Evolutionary conservation across 35 echinoderm and acorn worm species (phyloP).

Genomic region (Chiridota heheva): DNA sequence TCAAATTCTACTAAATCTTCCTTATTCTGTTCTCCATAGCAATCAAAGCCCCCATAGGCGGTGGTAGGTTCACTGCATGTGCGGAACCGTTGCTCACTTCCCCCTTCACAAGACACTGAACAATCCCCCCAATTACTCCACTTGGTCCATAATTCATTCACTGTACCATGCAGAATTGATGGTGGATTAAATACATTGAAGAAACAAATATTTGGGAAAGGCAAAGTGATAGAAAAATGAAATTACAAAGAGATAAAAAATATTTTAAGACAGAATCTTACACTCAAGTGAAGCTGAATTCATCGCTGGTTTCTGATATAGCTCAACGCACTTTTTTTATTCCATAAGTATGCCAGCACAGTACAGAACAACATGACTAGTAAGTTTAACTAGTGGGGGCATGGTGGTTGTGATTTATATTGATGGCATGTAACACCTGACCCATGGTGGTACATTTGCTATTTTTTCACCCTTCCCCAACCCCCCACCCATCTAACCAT

Average conservation of each 20-base stretch:
- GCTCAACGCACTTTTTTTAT: too few species aligned
- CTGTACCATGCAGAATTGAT: conserved; percentile 21
- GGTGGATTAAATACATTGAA: neutral
- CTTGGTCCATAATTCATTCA: conserved; percentile 71
- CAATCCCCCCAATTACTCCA: conserved; percentile 80
- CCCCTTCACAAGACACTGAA: conserved; percentile 54
- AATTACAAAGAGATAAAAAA: neutral
- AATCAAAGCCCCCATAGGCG: conserved; percentile 68
- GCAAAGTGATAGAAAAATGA: neutral
- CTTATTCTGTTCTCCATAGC: conserved; percentile 29
- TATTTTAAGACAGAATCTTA: too few species aligned
- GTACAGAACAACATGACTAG: too few species aligned
- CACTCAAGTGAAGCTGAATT: too few species aligned
- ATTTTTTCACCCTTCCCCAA: too few species aligned
- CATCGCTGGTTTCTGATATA: too few species aligned
- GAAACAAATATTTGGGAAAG: neutral
- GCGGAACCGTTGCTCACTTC: conserved; percentile 55
- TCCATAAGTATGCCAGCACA: too few species aligned
- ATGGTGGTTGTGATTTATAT: too few species aligned
- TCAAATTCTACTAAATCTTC: conserved; percentile 27
- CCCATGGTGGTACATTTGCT: too few species aligned
- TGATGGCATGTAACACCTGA: too few species aligned
- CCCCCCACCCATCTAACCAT: too few species aligned
- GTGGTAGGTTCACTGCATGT: conserved; percentile 73
- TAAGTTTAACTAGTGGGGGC: too few species aligned